phyloP scores from a whole-genome alignment of 2,888 invertebrate species.

The Brachycybe producta region DNA sequence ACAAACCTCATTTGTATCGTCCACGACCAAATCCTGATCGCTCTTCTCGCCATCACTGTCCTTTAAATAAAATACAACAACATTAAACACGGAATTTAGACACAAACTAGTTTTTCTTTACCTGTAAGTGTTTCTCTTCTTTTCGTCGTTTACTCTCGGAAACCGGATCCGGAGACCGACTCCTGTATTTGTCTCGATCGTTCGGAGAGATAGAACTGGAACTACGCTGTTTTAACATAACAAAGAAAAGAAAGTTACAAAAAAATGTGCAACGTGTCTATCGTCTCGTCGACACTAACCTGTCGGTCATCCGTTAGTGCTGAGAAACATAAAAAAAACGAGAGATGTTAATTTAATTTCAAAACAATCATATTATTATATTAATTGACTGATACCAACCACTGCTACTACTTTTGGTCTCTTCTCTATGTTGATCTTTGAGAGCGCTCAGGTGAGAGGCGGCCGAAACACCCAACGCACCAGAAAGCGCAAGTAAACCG shows the following conservation, averaged over 20 bases:
- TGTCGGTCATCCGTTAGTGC: slow-evolving; percentile 19
- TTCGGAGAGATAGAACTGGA: slow-evolving; percentile 73
- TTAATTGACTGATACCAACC: slow-evolving; percentile 21
- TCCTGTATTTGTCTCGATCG: slow-evolving; percentile 66
- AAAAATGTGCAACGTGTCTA: no score
- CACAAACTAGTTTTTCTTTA: no score
- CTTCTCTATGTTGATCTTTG: slow-evolving; percentile 23
- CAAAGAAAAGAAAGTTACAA: no score
- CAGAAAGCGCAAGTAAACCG: slow-evolving; percentile 28
- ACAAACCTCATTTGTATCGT: slow-evolving; percentile 76
- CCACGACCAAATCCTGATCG: slow-evolving; percentile 87
- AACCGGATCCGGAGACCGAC: slow-evolving; percentile 52
- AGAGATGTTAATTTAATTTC: background rate
- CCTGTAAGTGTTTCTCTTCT: slow-evolving; percentile 58
- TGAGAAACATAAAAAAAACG: slow-evolving; percentile 7
- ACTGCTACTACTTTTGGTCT: slow-evolving; percentile 23
- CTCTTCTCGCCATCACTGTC: slow-evolving; percentile 93
- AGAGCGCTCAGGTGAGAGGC: slow-evolving; percentile 20
- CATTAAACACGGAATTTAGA: no score
- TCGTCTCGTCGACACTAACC: no score
- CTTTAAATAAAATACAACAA: slow-evolving; percentile 36
- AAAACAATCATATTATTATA: no score
- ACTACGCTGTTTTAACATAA: slow-evolving; percentile 50
- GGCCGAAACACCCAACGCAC: slow-evolving; percentile 23
- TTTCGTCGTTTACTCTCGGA: slow-evolving; percentile 63